phyloP scores from a whole-genome alignment of 2,797 vertebrate species.

The Halcyon leucocephala region DNA sequence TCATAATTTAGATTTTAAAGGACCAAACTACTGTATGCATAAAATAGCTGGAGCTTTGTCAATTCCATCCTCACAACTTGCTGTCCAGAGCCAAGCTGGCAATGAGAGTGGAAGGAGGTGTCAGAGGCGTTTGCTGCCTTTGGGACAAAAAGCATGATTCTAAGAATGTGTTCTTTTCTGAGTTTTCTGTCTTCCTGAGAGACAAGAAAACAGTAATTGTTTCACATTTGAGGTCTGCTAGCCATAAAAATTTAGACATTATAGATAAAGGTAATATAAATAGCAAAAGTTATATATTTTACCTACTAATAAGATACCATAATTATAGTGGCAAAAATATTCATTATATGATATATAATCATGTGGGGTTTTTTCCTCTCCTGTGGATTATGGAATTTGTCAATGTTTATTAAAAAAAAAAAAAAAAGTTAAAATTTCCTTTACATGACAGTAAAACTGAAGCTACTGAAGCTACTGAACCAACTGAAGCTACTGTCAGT shows the following conservation, averaged over 20 bases:
- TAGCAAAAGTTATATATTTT: neutral
- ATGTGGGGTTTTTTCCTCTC: rapidly evolving
- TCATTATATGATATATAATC: too few species aligned
- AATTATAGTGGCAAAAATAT: neutral
- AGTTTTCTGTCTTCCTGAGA: neutral
- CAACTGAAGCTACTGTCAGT: neutral
- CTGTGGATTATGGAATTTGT: neutral
- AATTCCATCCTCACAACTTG: neutral
- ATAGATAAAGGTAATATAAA: neutral
- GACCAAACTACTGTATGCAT: conserved; percentile 3
- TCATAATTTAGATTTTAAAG: conserved; percentile 28
- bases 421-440: neutral
- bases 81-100: neutral
- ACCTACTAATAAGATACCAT: neutral
- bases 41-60: conserved; percentile 30
- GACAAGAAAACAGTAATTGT: neutral
- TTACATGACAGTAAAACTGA: neutral
- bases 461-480: neutral
- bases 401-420: neutral
- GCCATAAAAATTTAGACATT: neutral
- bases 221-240: neutral
- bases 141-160: neutral
- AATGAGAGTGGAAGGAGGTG: neutral
- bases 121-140: neutral
- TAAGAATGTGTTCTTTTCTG: neutral